Percentiles rank a stretch among this genome's conserved stretches.
Evolutionary conservation across 1,140 invertebrate species (phyloP).

Genomic region (Zelostemma sp.): DNA sequence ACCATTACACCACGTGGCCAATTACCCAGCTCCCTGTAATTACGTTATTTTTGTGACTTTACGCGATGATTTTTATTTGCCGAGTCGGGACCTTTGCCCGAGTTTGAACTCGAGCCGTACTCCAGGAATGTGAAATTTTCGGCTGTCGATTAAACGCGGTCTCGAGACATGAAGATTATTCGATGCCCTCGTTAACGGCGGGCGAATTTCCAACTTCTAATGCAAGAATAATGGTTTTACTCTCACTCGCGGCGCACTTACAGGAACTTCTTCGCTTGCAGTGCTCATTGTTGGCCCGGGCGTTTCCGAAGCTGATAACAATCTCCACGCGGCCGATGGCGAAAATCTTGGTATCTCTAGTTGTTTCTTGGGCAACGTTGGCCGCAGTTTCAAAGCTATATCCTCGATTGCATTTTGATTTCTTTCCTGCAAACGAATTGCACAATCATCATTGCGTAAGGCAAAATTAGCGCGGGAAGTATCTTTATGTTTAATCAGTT

Average conservation of each 20-base stretch:
- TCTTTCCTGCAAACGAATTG: neutral
- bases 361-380: constrained; percentile 82
- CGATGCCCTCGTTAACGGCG: too few species aligned
- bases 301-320: constrained; percentile 71
- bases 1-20: too few species aligned
- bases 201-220: too few species aligned
- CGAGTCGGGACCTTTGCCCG: too few species aligned
- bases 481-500: constrained; percentile 6
- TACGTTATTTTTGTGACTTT: too few species aligned
- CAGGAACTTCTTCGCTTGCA: constrained; percentile 60
- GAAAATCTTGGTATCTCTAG: constrained; percentile 83
- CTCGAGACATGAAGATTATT: too few species aligned
- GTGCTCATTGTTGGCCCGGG: constrained; percentile 59
- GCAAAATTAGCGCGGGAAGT: neutral
- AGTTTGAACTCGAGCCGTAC: too few species aligned
- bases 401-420: constrained; percentile 63
- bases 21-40: too few species aligned
- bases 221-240: too few species aligned
- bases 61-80: too few species aligned
- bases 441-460: neutral
- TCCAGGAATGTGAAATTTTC: too few species aligned
- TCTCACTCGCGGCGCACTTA: constrained; percentile 43
- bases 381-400: constrained; percentile 79
- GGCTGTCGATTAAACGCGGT: too few species aligned
- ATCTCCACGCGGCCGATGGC: constrained; percentile 84